Base-by-base conservation (phyloP, 2,797 vertebrate genomes). In the Xenentodon cancila region DNA sequence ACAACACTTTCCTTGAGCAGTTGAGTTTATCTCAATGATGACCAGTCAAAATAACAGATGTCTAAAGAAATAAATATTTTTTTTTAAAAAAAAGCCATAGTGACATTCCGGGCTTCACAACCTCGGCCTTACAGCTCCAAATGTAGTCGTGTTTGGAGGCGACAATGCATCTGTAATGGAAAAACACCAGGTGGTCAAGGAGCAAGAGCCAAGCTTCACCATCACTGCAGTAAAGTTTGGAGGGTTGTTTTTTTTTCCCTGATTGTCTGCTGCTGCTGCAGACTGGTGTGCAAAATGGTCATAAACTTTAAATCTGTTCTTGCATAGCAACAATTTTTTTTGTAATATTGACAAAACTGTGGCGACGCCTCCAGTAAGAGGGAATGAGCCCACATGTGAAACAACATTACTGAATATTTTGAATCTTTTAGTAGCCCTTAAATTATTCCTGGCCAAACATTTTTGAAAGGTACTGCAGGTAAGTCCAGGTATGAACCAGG, bases 131-230 rank as follows among this genome's bases (percentile, higher is more conserved):
- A 52, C 40, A 73, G 17, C n/a, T 71, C 55, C 71, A 44, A 62
- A 42, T 55, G 34, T 20, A 15, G 49, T 37, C 44, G 37, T 55
- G 32, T 81, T 74, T 77, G 53, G 72, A 75, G 56, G 34, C 65
- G 63, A 79, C 75, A 81, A 83, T 82, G 65, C 64, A 30, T 27
- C 64, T 16, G 59, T 76, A 74, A 84, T 85, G 71, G 73, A 58
- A 85, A 87, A 85, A 59, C 80, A 73, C 60, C 79, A 46, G 76
- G 82, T 75, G 79, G 73, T 45, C 7, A 25, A 25, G 25, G 25
- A 37, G 43, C 37, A 5, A 22, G 12, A 22, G 21, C 12, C 40
- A 67, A 42, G 61, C 59, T 63, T 32, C 49, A 63, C 52, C 59
- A 69, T 66, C 66, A 61, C 20, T 8, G 21, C 3, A 25, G 46